Percentiles rank a stretch among this genome's conserved stretches.
Evolutionary conservation across 1,140 invertebrate species (phyloP).

Genomic region (Drepana arcuata): DNA sequence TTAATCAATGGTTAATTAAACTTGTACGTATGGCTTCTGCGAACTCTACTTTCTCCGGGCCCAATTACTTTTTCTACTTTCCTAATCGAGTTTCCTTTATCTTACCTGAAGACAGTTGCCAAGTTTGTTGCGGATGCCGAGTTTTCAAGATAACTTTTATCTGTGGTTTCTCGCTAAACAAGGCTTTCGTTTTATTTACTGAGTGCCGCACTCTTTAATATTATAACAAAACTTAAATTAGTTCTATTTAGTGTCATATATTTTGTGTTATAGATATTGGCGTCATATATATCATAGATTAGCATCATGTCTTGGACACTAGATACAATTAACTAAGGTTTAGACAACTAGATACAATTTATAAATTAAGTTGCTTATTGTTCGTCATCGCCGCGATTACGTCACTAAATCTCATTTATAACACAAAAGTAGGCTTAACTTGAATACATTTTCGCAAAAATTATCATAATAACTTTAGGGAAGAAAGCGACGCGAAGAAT

Average conservation of each 20-base stretch:
- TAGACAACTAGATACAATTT: no score
- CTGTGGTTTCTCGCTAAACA: slow-evolving; percentile 36
- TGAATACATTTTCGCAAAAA: slow-evolving; percentile 11
- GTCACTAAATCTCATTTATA: slow-evolving; percentile 7
- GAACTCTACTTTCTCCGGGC: slow-evolving; percentile 21
- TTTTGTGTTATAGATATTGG: no score
- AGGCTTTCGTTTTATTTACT: slow-evolving; percentile 43
- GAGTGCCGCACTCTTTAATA: slow-evolving; percentile 12
- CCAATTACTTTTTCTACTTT: slow-evolving; percentile 43
- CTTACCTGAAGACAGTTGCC: slow-evolving; percentile 40
- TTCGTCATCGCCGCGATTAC: no score
- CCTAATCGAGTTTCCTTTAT: slow-evolving; percentile 53
- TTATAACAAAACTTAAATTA: slow-evolving; percentile 37
- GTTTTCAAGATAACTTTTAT: slow-evolving; percentile 50
- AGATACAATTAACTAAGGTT: no score
- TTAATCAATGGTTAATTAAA: slow-evolving; percentile 39
- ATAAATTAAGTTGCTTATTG: no score
- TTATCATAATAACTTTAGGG: slow-evolving; percentile 14
- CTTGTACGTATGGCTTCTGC: slow-evolving; percentile 21
- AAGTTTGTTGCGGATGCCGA: slow-evolving; percentile 41
- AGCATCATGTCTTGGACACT: no score
- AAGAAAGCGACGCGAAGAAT: slow-evolving; percentile 9
- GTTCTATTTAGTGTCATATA: slow-evolving; percentile 26
- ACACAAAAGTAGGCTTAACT: slow-evolving; percentile 11
- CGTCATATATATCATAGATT: no score